These are phyloP conservation scores for Hylia prasina DNA, from an alignment of 2,113 vertebrate species.

Conservation along the genomic window DNA sequence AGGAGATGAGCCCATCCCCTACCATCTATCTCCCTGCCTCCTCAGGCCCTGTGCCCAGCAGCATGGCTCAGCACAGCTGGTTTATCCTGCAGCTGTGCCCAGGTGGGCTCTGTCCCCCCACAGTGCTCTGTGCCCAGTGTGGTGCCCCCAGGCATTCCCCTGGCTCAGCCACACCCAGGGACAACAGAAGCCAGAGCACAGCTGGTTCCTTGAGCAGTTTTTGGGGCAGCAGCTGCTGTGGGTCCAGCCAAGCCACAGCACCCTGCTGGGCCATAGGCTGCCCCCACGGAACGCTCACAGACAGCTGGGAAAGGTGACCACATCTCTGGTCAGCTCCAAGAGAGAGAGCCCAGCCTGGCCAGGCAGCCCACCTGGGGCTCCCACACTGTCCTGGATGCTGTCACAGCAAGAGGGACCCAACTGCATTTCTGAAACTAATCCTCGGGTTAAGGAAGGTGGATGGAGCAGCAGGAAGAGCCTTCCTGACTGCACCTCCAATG, in stretches of 20 bases:
- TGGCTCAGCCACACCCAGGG: neutral
- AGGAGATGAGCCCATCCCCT: neutral
- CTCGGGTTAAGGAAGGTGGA: neutral
- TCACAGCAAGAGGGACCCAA: neutral
- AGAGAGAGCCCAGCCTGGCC: neutral
- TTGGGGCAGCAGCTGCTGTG: neutral
- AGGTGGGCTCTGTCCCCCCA: neutral
- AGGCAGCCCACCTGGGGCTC: neutral
- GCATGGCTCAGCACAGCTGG: neutral
- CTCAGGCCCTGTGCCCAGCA: neutral
- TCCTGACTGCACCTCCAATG: no score
- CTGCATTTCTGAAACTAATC: neutral
- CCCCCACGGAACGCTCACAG: accelerated
- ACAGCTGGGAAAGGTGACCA: neutral
- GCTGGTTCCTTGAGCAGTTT: accelerated
- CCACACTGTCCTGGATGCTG: neutral
- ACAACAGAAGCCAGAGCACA: accelerated
- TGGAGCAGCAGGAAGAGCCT: neutral
- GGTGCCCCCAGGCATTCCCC: neutral
- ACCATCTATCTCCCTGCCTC: neutral
- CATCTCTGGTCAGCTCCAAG: neutral
- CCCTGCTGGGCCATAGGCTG: accelerated
- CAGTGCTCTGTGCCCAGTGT: accelerated
- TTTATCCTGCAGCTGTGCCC: neutral
- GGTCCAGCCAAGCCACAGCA: neutral